Evolutionary conservation across 2,797 vertebrate genomes (phyloP).

Genomic region (Xerus rutilus): DNA sequence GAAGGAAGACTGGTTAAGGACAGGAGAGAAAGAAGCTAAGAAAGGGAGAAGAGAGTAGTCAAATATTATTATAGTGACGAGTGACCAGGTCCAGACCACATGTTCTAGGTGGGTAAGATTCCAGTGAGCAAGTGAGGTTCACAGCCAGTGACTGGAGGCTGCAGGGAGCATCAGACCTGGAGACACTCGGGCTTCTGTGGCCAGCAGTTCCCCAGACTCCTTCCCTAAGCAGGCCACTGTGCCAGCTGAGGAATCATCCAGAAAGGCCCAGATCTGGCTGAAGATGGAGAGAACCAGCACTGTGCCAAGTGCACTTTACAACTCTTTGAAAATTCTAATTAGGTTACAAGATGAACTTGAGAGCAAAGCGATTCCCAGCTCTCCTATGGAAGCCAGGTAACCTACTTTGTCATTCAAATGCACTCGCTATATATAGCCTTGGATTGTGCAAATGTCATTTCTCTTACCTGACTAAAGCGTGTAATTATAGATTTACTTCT

Average conservation of each 20-base stretch:
- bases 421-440: constrained; percentile 78
- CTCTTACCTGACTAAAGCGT: constrained; percentile 83
- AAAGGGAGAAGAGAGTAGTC: background rate
- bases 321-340: constrained; percentile 75
- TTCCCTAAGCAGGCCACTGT: background rate
- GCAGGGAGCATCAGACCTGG: accelerated
- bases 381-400: constrained; percentile 78
- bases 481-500: constrained; percentile 85
- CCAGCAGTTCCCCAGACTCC: background rate
- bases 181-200: background rate
- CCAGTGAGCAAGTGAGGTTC: background rate
- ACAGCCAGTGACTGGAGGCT: background rate
- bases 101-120: background rate
- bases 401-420: constrained; percentile 85
- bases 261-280: constrained; percentile 31
- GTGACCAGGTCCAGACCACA: background rate
- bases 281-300: background rate
- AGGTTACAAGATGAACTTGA: constrained; percentile 70
- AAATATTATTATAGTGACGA: background rate
- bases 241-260: background rate
- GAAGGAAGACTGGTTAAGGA: background rate
- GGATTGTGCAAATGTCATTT: constrained; percentile 80
- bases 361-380: constrained; percentile 66
- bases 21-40: background rate
- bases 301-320: constrained; percentile 44